These are phyloP conservation scores for Harlomillsia oculata DNA, from an alignment of 1,140 invertebrate species.

Conservation along the genomic window DNA sequence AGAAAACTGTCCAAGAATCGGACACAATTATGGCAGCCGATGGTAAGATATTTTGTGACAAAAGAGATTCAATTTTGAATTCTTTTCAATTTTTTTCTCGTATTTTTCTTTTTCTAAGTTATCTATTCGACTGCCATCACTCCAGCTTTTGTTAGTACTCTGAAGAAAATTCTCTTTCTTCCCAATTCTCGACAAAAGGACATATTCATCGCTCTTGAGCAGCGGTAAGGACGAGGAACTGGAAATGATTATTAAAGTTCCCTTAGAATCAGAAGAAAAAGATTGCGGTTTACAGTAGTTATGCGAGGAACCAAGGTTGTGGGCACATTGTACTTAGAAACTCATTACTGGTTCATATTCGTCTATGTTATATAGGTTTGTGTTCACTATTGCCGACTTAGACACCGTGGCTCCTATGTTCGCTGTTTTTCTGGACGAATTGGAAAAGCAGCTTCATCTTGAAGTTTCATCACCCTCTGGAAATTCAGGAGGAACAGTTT, in stretches of 20 bases:
- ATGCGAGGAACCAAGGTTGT: too few relatives aligned
- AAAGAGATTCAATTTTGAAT: background rate
- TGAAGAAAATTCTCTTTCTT: conserved; percentile 56
- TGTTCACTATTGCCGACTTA: conserved; percentile 68
- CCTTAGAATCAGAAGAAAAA: too few relatives aligned
- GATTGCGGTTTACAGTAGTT: too few relatives aligned
- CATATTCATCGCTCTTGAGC: conserved; percentile 71
- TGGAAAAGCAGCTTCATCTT: conserved; percentile 44
- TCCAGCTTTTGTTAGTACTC: conserved; percentile 63
- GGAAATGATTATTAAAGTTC: too few relatives aligned
- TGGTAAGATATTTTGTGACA: conserved; percentile 49
- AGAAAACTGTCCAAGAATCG: conserved; percentile 45
- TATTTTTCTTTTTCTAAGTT: conserved; percentile 45
- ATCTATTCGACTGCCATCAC: conserved; percentile 79
- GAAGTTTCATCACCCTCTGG: conserved; percentile 37
- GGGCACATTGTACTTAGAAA: too few relatives aligned
- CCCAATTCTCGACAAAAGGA: conserved; percentile 43
- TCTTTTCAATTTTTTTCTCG: background rate
- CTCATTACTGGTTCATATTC: too few relatives aligned
- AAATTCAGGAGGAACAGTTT: background rate
- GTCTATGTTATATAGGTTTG: conserved; percentile 46
- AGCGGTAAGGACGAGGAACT: conserved; percentile 45
- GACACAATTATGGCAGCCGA: conserved; percentile 64
- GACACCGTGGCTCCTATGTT: conserved; percentile 73
- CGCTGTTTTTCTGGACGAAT: conserved; percentile 61